Conservation (phyloP, 2,797 vertebrate species). For the Poeciliopsis paucimaculata region DNA sequence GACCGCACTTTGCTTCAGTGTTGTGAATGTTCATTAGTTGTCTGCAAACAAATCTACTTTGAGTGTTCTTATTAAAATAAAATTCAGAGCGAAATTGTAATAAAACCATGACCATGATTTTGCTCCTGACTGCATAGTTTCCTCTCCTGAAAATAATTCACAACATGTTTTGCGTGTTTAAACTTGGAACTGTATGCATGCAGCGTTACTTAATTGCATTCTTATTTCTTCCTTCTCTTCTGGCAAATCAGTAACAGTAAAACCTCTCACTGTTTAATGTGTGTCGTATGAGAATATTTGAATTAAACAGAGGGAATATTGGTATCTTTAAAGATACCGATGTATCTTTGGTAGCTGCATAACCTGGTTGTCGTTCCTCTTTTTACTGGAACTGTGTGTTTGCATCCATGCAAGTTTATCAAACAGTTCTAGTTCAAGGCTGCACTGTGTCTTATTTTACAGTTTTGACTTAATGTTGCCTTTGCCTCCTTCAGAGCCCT, state of each 20-base stretch:
- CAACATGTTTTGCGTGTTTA: not conserved
- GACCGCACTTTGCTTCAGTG: not conserved
- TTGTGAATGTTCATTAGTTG: not conserved
- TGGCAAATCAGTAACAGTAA: not conserved
- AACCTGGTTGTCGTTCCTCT: not conserved
- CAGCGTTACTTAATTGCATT: not conserved
- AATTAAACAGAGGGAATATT: too few species aligned
- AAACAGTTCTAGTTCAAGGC: not conserved
- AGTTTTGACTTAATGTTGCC: not conserved
- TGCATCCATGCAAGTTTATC: not conserved
- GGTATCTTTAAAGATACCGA: too few species aligned
- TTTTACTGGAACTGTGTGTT: not conserved
- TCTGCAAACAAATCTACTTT: not conserved
- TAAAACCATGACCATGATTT: not conserved
- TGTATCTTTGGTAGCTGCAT: not conserved
- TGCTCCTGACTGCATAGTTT: not conserved
- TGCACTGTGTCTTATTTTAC: not conserved
- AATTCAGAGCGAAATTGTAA: not conserved
- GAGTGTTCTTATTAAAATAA: not conserved
- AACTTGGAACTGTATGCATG: not conserved
- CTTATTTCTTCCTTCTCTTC: not conserved
- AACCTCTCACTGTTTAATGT: not conserved
- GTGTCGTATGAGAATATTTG: too few species aligned
- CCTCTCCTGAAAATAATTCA: not conserved
- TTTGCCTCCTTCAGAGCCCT: slow-evolving; percentile 83